Evolutionary conservation across 1,140 invertebrate species (phyloP), one percentile per base, ranked within the genome.

Genomic region (Nephila pilipes): DNA sequence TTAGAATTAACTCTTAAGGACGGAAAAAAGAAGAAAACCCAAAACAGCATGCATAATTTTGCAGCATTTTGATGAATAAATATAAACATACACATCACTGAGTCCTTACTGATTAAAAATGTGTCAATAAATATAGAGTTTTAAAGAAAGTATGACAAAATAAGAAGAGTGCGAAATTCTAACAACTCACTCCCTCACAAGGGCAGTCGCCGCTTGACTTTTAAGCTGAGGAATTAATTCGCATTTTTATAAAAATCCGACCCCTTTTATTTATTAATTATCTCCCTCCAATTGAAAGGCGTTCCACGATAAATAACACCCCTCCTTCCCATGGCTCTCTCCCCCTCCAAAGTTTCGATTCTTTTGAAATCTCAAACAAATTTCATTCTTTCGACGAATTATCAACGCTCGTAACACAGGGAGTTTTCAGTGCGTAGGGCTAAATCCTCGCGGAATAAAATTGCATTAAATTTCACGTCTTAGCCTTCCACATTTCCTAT

Each of bases 401-500:
- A 92, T 92, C 91, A 87, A 87, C 81, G 83, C 54, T 65, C 12
- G 32, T 55, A 54, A 83, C 85, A 38, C 55, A 54, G 57, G 29
- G 57, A 87, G 85, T 54, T 55, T 55, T 25, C 81, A 46, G 25
- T 63, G 25, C 38, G 25, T 18, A 25, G 25, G 8, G 83, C n/a
- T 58, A 79, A 92, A 63, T 87, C 91, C 83, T 38, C 25, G 46
- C 38, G 83, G 91, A 92, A 92, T 92, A 92, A 92, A 85, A 87
- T 92, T 87, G 83, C 83, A 92, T 92, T 92, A 92, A 92, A 92
- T 92, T 92, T 87, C 83, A 87, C 83, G 63, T 92, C 91, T 81
- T 60, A 60, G 89, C 75, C 75, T 81, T 83, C 79, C 22, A 60
- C 58, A 36, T 69, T 92, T 92, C 83, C 91, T 92, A 92, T 92